Evolutionary conservation across 2,113 vertebrate genomes (phyloP).

Genomic region (Cacatua alba): DNA sequence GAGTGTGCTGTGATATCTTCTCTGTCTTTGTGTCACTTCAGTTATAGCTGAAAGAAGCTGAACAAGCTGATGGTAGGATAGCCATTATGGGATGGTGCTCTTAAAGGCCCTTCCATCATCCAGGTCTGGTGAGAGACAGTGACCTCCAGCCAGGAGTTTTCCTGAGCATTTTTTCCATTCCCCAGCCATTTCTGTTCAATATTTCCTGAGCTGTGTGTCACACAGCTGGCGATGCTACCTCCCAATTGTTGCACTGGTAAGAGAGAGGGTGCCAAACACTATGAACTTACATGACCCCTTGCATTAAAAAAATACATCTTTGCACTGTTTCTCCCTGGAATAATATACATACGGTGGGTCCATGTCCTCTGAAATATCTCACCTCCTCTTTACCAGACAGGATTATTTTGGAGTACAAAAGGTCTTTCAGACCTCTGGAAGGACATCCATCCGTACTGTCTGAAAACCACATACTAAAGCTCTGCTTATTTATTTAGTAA

Average conservation of each 20-base stretch:
- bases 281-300: neutral
- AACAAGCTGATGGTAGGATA: neutral
- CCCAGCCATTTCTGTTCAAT: neutral
- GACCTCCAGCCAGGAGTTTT: neutral
- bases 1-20: neutral
- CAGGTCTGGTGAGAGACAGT: neutral
- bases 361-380: neutral
- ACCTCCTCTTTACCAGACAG: neutral
- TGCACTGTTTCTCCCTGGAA: neutral
- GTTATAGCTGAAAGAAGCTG: neutral
- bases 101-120: neutral
- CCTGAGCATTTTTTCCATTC: neutral
- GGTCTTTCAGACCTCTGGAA: neutral
- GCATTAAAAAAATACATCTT: neutral
- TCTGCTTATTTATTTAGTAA: neutral
- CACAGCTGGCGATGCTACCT: neutral
- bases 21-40: neutral
- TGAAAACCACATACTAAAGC: neutral
- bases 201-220: neutral
- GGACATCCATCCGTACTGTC: neutral
- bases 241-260: neutral
- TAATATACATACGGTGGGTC: neutral
- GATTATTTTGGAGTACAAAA: neutral
- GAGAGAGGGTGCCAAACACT: neutral
- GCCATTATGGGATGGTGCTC: neutral